These are phyloP conservation scores for Hemaris fuciformis DNA, from an alignment of 2,888 invertebrate species.

Conservation along the genomic window DNA sequence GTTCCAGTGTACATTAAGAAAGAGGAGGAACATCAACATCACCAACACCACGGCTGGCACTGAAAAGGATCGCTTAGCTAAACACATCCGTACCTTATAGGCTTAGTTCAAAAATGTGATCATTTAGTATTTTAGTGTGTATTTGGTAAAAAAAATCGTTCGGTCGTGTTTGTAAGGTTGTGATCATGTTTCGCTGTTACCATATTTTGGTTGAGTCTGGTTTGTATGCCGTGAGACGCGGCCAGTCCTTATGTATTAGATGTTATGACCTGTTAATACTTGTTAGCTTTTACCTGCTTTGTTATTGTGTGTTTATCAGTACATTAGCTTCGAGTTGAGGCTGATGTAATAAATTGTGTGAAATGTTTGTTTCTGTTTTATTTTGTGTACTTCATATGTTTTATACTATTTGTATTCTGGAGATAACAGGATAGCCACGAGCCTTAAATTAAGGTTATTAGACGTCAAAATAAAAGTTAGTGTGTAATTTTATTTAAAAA, in stretches of 20 bases:
- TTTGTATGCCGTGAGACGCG: slow-evolving; percentile 8
- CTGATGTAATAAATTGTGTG: slow-evolving; percentile 69
- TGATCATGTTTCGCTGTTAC: slow-evolving; percentile 33
- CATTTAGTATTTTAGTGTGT: slow-evolving; percentile 76
- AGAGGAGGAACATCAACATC: slow-evolving; percentile 71
- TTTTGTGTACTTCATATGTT: slow-evolving; percentile 3
- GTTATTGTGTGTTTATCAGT: slow-evolving; percentile 62
- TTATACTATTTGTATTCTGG: too few relatives aligned
- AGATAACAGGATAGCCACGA: too few relatives aligned
- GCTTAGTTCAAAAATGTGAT: slow-evolving; percentile 78
- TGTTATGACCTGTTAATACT: slow-evolving; percentile 71
- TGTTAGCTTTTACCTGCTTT: slow-evolving; percentile 67
- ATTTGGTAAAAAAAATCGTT: slow-evolving; percentile 37
- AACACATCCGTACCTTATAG: slow-evolving; percentile 76
- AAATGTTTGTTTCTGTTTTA: slow-evolving; percentile 44
- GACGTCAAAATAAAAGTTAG: too few relatives aligned
- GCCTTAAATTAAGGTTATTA: too few relatives aligned
- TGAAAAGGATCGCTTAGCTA: slow-evolving; percentile 51
- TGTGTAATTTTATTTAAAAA: too few relatives aligned
- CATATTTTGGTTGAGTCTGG: slow-evolving; percentile 15
- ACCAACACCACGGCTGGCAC: slow-evolving; percentile 69
- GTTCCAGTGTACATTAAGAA: slow-evolving; percentile 84
- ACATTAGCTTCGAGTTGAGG: slow-evolving; percentile 64
- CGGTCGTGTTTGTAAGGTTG: slow-evolving; percentile 54
- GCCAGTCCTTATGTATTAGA: slow-evolving; percentile 25